Conservation (phyloP, 2,888 invertebrate species). For the Aphidoletes aphidimyza region DNA sequence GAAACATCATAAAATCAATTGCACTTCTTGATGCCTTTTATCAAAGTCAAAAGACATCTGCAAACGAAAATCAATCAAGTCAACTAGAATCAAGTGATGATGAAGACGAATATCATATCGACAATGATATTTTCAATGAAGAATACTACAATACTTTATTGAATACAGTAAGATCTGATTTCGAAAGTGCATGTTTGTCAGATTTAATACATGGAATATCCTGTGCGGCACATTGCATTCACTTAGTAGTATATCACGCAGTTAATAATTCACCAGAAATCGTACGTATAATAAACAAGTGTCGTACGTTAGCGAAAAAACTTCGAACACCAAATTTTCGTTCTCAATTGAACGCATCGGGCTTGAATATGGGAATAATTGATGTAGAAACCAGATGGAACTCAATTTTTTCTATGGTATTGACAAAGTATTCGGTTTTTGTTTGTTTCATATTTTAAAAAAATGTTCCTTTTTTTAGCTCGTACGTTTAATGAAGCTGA, state of each 20-base stretch:
- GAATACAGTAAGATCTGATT: neutral
- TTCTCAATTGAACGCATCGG: neutral
- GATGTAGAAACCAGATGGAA: conserved; percentile 8
- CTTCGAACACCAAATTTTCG: conserved; percentile 2
- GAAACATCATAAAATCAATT: conserved; percentile 1
- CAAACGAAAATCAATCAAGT: neutral
- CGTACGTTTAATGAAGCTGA: neutral
- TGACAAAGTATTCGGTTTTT: neutral
- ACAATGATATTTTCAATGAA: conserved; percentile 1
- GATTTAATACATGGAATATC: conserved; percentile 14
- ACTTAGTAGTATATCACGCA: neutral
- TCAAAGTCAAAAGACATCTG: neutral
- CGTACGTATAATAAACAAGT: neutral
- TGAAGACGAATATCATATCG: conserved; percentile 16
- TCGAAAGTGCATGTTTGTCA: neutral
- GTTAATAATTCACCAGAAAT: neutral
- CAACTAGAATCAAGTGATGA: neutral
- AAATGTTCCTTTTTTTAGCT: conserved; percentile 6
- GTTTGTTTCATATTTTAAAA: neutral
- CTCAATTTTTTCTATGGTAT: conserved; percentile 15
- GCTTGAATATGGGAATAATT: neutral
- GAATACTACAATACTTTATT: neutral
- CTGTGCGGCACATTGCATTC: conserved; percentile 37
- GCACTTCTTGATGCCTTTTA: conserved; percentile 2
- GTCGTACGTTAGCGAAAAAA: neutral